Base-by-base conservation (phyloP, 2,797 vertebrate species). In the Acestrorhynchus altus region DNA sequence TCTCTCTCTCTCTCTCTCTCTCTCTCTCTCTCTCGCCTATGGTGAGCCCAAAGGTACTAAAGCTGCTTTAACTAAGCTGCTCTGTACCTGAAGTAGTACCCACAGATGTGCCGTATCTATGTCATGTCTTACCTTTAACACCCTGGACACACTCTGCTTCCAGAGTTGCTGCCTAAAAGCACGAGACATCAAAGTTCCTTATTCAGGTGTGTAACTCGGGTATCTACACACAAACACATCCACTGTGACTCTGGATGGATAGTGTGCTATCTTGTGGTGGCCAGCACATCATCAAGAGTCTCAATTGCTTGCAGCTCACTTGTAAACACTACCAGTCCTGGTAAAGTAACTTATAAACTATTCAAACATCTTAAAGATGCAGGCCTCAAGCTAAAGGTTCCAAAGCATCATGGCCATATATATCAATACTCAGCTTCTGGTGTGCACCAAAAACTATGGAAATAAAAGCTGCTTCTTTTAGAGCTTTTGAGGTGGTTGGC, bases 101-200 rank as follows among this genome's bases (percentile, higher is more conserved):
- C 8, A 15, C 16, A 31, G 8, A 63, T 18, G n/a, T 35, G 20
- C 60, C 4, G 35, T 18, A 70, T 10, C 13, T 35, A 11, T 67
- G 4, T 18, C 64, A n/a, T n/a, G 4, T 18, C 64, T 94, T 96
- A 98, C 96, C 95, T 92, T 93, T 79, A 96, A 91, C 81, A 96
- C 86, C 24, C 91, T 95, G 56, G 70, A 93, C 87, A 96, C 82
- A 8, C 91, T 94, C 85, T 88, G 90, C 84, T 94, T 97, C 96
- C 96, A 98, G 79, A 97, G 93, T 22, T 94, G 92, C 63, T 94
- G 94, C 83, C 88, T 93, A 77, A 94, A 94, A 0, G 88, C 79
- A 81, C 85, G 88, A 42, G 93, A 95, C 95, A 96, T 96, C 80
- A 54, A 87, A 9, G 77, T 60, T 39, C 72, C 59, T 67, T 15